Percentiles rank a stretch among this genome's conserved stretches.
phyloP scores from a whole-genome alignment of 2,888 invertebrate species.

The Gandaritis pyraliata region DNA sequence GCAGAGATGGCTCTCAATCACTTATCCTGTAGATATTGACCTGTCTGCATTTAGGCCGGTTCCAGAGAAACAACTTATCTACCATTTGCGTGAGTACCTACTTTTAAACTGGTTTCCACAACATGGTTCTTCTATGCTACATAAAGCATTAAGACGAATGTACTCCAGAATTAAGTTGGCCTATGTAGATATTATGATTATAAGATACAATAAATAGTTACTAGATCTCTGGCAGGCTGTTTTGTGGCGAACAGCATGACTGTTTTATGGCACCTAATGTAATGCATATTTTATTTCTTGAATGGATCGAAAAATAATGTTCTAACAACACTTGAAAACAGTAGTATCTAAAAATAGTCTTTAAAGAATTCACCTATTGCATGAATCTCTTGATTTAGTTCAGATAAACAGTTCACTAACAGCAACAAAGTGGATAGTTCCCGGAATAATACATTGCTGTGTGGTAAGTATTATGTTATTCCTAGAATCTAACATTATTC shows the following conservation, averaged over 20 bases:
- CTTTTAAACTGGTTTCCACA: not conserved
- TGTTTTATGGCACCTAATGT: too few relatives aligned
- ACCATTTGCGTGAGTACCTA: conserved; percentile 87
- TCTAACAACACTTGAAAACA: too few relatives aligned
- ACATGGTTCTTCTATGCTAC: too few relatives aligned
- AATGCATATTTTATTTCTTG: too few relatives aligned
- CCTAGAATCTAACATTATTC: conserved; percentile 12
- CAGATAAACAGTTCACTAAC: conserved; percentile 19
- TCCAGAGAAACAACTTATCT: conserved; percentile 88
- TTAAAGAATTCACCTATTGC: not conserved
- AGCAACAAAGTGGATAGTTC: conserved; percentile 21
- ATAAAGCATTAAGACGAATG: too few relatives aligned
- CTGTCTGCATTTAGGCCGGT: conserved; percentile 86
- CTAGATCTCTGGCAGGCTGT: too few relatives aligned
- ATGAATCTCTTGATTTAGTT: conserved; percentile 12
- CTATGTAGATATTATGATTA: too few relatives aligned
- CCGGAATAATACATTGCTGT: conserved; percentile 14
- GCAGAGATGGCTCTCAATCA: conserved; percentile 93
- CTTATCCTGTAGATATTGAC: conserved; percentile 91
- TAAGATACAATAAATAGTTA: too few relatives aligned
- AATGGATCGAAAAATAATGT: too few relatives aligned
- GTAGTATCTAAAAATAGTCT: not conserved
- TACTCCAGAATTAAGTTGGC: too few relatives aligned
- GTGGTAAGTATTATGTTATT: conserved; percentile 5
- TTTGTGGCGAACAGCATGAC: too few relatives aligned